Percentiles rank a stretch among this genome's conserved stretches.
These are phyloP conservation scores for Trisateles emortualis DNA, from an alignment of 2,888 invertebrate species.

Conservation along the genomic window DNA sequence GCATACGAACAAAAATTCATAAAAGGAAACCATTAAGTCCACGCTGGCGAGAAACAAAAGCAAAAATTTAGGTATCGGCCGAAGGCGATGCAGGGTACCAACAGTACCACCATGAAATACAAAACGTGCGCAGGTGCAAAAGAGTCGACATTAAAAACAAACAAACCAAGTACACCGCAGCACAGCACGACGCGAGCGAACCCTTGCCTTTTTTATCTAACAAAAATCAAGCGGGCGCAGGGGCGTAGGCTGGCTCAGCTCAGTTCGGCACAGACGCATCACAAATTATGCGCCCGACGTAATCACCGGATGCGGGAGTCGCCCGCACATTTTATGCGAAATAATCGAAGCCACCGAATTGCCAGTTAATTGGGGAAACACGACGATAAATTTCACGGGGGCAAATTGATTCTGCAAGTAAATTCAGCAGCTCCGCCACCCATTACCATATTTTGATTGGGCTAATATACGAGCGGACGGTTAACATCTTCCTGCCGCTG, in stretches of 20 bases:
- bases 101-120: constrained; percentile 57
- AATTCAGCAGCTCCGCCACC: constrained; percentile 58
- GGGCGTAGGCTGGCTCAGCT: constrained; percentile 56
- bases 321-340: constrained; percentile 84
- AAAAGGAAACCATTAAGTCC: constrained; percentile 55
- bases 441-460: constrained; percentile 84
- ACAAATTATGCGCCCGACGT: constrained; percentile 81
- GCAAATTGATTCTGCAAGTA: constrained; percentile 79
- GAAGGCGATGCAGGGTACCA: constrained; percentile 49
- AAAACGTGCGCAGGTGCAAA: constrained; percentile 81
- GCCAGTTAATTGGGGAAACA: constrained; percentile 85
- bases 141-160: constrained; percentile 74
- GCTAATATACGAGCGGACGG: constrained; percentile 72
- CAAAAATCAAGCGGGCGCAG: constrained; percentile 75
- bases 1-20: constrained; percentile 48
- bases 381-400: constrained; percentile 77
- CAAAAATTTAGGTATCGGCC: constrained; percentile 51
- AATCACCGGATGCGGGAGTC: constrained; percentile 87
- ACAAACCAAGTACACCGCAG: constrained; percentile 59
- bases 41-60: constrained; percentile 55
- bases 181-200: constrained; percentile 35
- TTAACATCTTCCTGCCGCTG: constrained; percentile 76
- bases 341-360: constrained; percentile 86
- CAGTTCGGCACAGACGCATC: constrained; percentile 77
- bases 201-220: constrained; percentile 77